Conservation (phyloP, 2,113 vertebrate species). For the Reinhardtius hippoglossoides region DNA sequence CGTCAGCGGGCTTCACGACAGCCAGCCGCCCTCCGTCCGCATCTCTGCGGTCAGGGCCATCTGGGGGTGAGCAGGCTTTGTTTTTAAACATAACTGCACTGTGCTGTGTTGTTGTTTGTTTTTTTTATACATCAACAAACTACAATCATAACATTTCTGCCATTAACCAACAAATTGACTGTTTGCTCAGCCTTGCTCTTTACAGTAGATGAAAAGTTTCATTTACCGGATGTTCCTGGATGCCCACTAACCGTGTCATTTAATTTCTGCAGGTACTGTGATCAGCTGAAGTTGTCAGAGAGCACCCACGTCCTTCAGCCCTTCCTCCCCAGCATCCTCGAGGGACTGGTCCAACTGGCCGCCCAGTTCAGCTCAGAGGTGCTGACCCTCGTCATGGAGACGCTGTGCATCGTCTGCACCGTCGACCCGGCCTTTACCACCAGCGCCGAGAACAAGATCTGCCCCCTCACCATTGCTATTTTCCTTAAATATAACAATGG, state of each 20-base stretch:
- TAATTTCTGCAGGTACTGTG: slow-evolving; percentile 88
- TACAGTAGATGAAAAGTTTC: no score
- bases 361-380: slow-evolving; percentile 97
- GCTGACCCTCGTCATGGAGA: slow-evolving; percentile 98
- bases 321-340: slow-evolving; percentile 95
- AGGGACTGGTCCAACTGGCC: slow-evolving; percentile 94
- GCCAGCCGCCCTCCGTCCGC: slow-evolving; percentile 93
- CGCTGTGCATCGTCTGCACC: slow-evolving; percentile 94
- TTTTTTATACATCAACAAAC: no score
- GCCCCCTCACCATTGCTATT: slow-evolving; percentile 97
- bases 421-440: slow-evolving; percentile 94
- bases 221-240: not conserved
- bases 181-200: no score
- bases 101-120: no score
- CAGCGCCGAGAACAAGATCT: slow-evolving; percentile 95
- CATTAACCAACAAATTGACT: no score
- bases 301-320: slow-evolving; percentile 95
- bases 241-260: fast-evolving
- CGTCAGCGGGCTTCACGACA: slow-evolving; percentile 94
- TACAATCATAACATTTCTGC: no score
- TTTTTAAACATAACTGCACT: not conserved
- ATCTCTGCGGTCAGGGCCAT: slow-evolving; percentile 97
- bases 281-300: slow-evolving; percentile 95
- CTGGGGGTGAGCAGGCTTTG: slow-evolving; percentile 90
- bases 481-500: slow-evolving; percentile 99